These are phyloP conservation scores for Plodia interpunctella DNA, from an alignment of 1,140 invertebrate genomes.

Conservation along the genomic window DNA sequence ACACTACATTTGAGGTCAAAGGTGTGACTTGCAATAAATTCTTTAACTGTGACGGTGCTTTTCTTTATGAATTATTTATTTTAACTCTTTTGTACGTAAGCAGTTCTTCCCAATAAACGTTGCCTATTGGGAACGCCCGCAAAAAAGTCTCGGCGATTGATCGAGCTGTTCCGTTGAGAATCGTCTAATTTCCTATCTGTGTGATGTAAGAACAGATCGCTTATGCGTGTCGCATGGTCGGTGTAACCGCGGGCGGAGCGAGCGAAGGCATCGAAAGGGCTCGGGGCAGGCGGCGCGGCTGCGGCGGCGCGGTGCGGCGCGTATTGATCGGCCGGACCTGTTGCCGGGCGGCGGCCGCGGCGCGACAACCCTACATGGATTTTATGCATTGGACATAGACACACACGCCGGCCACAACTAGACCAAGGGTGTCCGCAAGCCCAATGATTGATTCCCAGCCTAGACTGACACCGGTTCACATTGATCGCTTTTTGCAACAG, in stretches of 20 bases:
- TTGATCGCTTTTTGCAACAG: neutral
- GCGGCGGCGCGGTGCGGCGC: conserved; percentile 45
- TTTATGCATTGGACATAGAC: conserved; percentile 34
- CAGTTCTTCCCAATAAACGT: too few relatives aligned
- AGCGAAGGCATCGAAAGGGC: conserved; percentile 40
- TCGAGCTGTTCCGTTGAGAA: neutral
- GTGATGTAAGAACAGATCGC: conserved; percentile 11
- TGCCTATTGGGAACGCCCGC: too few relatives aligned
- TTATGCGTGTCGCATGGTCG: conserved; percentile 18
- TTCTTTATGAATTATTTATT: too few relatives aligned
- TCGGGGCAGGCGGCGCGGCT: conserved; percentile 30
- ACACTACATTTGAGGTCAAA: neutral
- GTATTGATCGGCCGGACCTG: conserved; percentile 69
- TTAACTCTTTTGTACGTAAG: too few relatives aligned
- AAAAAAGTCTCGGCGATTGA: too few relatives aligned
- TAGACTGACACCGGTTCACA: neutral
- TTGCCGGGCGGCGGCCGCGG: conserved; percentile 54
- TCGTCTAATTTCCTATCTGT: conserved; percentile 1
- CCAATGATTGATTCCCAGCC: conserved; percentile 2
- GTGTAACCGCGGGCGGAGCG: conserved; percentile 15
- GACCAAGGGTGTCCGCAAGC: conserved; percentile 18
- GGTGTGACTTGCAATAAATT: too few relatives aligned
- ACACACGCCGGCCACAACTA: conserved; percentile 16
- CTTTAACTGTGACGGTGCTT: too few relatives aligned
- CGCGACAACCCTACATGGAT: conserved; percentile 29